Conservation (phyloP, 2,797 vertebrate genomes). For the Rhynchonycteris naso region DNA sequence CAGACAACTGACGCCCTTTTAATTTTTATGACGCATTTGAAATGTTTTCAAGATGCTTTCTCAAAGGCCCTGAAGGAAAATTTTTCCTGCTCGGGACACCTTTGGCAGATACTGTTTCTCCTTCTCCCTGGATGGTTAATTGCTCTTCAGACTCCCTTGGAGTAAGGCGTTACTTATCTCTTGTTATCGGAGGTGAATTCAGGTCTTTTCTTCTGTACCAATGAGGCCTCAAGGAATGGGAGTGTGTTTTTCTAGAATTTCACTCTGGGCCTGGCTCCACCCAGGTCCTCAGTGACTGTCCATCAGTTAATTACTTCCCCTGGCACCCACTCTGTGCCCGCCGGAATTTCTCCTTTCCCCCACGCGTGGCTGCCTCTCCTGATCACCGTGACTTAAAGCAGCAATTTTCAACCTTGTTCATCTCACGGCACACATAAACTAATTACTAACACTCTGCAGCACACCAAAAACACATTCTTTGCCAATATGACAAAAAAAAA, state of each 20-base stretch:
- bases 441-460: no score
- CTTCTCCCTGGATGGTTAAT: background rate
- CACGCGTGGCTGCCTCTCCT: background rate
- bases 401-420: no score
- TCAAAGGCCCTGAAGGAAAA: background rate
- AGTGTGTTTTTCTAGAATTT: background rate
- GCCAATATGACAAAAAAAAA: background rate
- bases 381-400: no score
- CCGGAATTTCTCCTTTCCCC: background rate
- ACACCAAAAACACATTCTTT: background rate
- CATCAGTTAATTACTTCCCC: background rate
- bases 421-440: no score
- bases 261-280: background rate
- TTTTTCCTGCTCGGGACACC: background rate
- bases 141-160: background rate
- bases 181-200: background rate
- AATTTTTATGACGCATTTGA: background rate
- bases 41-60: background rate
- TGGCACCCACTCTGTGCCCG: background rate
- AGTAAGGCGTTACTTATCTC: background rate
- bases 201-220: background rate
- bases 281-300: background rate
- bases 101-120: background rate
- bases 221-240: background rate
- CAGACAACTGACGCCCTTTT: background rate